Conservation (phyloP, 1,140 invertebrate species). For the Macrostomum lignano region DNA sequence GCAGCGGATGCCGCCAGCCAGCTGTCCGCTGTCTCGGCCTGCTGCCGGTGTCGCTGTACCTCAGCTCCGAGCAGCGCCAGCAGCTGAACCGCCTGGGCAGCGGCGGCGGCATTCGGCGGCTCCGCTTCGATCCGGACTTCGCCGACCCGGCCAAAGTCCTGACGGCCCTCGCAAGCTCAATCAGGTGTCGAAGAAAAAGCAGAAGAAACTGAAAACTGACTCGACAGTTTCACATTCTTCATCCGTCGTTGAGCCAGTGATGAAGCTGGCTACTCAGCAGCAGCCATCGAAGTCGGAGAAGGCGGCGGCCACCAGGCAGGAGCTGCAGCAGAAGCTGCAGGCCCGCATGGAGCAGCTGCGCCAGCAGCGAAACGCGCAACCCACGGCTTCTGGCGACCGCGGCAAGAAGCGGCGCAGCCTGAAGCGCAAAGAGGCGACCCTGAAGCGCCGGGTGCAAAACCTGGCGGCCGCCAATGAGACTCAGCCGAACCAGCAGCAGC, state of each 20-base stretch:
- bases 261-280: neutral
- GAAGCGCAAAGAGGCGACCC: constrained; percentile 12
- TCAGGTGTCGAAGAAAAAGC: too few relatives aligned
- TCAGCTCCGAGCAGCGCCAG: too few relatives aligned
- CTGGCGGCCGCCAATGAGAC: constrained; percentile 33
- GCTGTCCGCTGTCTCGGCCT: too few relatives aligned
- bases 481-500: too few relatives aligned
- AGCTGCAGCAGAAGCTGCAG: constrained; percentile 11
- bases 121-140: too few relatives aligned
- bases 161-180: too few relatives aligned
- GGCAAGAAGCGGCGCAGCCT: constrained; percentile 13
- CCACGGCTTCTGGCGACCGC: constrained; percentile 7
- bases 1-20: too few relatives aligned
- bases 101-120: too few relatives aligned
- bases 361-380: neutral
- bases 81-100: too few relatives aligned
- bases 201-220: constrained; percentile 6
- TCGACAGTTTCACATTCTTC: neutral
- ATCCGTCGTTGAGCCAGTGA: neutral
- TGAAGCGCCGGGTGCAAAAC: constrained; percentile 10
- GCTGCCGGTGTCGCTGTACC: too few relatives aligned
- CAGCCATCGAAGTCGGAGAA: constrained; percentile 3
- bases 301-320: constrained; percentile 8
- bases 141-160: too few relatives aligned
- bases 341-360: constrained; percentile 12